Conservation (phyloP, 2,888 invertebrate species). For the Steinernema carpocapsae region DNA sequence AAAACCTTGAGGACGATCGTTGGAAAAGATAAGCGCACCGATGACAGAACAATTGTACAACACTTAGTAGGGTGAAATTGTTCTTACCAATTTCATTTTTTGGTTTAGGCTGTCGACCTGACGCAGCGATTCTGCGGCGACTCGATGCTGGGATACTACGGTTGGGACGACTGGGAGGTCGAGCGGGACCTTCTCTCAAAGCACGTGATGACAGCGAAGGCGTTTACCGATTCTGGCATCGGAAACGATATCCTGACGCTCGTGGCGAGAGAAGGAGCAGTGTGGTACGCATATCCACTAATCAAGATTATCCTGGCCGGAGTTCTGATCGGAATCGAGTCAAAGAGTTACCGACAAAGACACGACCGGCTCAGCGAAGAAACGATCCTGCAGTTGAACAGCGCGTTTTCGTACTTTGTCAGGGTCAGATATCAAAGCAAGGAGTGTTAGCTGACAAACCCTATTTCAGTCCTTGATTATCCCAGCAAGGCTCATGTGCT, state of each 20-base stretch:
- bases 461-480: not conserved
- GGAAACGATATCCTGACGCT: not conserved
- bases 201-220: not conserved
- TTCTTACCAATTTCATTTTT: not conserved
- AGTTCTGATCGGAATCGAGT: not conserved
- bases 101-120: not conserved
- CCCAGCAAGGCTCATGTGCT: not conserved
- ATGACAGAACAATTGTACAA: not conserved
- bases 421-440: not conserved
- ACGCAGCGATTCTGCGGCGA: constrained; percentile 7
- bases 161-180: constrained; percentile 2
- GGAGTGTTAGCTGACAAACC: not conserved
- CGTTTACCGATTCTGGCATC: not conserved
- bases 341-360: not conserved
- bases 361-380: not conserved
- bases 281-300: not conserved
- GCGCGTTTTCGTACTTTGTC: not conserved
- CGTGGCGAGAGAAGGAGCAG: not conserved
- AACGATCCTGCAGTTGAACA: not conserved
- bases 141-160: not conserved
- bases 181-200: not conserved
- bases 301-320: not conserved
- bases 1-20: not conserved
- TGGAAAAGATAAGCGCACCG: not conserved
- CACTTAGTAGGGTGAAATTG: not conserved